Base-by-base conservation (phyloP, 2,113 vertebrate species). In the Lipotes vexillifer region DNA sequence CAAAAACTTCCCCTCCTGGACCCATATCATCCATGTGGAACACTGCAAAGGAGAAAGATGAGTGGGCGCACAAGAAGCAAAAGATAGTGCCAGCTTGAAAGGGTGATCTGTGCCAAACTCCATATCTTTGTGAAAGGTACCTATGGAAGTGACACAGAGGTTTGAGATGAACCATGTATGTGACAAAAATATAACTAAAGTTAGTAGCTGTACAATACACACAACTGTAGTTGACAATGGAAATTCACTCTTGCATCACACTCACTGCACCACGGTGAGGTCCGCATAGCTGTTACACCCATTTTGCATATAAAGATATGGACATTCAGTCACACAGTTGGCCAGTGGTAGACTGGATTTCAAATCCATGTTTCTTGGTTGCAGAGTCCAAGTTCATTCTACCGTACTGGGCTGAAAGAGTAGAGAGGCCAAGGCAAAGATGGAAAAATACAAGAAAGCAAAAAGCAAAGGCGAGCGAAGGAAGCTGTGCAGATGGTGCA, bases 281-380 rank as follows among this genome's bases (percentile, higher is more conserved):
- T 2, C 2, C 0, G 0, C 0, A 12, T 1, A 8, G 1, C 38
- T 1, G 0, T 36, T 1, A 59, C 0, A 2, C 31, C n/a, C 25
- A 0, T 36, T 61, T 23, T 52, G 21, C n/a, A 1, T 9, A 11
- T 41, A n/a, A 29, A 46, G 63, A 36, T 1, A 4, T 0, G 3
- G 81, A 68, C 49, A 5, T 14, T 8, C 61, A 1, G 31, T 49
- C 20, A 13, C 72, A 46, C 55, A 8, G 15, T 3, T 7, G 71
- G 74, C 66, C 25, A 6, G 7, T 18, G 46, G 23, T 9, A 33
- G 4, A 20, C 31, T 13, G 12, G 31, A 20, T 33, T 71, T 92
- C 86, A 52, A 31, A 66, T 21, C 46, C 2, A 1, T 29, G 72
- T 61, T 57, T 68, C 80, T 3, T 0, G 5, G 13, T 0, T 27